These are phyloP conservation scores for Aplocera efformata DNA, from an alignment of 2,888 invertebrate species.

Conservation along the genomic window DNA sequence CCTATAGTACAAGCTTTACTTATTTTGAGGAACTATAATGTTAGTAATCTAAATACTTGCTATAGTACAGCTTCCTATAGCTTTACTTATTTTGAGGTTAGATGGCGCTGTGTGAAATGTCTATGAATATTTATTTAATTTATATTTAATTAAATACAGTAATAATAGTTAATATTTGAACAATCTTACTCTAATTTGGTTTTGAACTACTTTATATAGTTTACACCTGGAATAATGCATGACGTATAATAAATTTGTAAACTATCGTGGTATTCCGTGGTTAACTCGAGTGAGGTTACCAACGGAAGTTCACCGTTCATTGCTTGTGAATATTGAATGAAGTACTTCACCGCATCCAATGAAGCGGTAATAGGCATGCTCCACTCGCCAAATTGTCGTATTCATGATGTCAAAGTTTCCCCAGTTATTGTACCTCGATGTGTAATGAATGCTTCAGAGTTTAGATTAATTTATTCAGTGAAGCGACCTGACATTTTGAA, in stretches of 20 bases:
- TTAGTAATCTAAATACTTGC: too few relatives aligned
- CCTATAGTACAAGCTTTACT: too few relatives aligned
- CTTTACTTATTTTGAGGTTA: too few relatives aligned
- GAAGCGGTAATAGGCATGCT: conserved; percentile 47
- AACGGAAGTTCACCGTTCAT: conserved; percentile 42
- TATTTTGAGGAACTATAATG: too few relatives aligned
- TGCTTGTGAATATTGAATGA: conserved; percentile 52
- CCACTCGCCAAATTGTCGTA: conserved; percentile 46
- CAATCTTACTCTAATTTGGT: too few relatives aligned
- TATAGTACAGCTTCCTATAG: too few relatives aligned
- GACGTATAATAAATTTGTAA: neutral
- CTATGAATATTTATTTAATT: too few relatives aligned
- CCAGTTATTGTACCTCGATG: conserved; percentile 17
- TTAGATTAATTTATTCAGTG: conserved; percentile 11
- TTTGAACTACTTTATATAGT: too few relatives aligned
- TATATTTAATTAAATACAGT: too few relatives aligned
- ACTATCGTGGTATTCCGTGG: conserved; percentile 5
- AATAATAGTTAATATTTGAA: too few relatives aligned
- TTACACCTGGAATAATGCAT: too few relatives aligned
- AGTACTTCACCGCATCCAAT: conserved; percentile 30
- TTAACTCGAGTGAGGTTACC: conserved; percentile 31
- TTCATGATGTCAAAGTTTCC: conserved; percentile 42
- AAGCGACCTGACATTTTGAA: neutral
- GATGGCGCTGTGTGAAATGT: too few relatives aligned
- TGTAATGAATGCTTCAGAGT: conserved; percentile 14